These are phyloP conservation scores for Aelia acuminata DNA, from an alignment of 2,888 invertebrate genomes.

Conservation along the genomic window DNA sequence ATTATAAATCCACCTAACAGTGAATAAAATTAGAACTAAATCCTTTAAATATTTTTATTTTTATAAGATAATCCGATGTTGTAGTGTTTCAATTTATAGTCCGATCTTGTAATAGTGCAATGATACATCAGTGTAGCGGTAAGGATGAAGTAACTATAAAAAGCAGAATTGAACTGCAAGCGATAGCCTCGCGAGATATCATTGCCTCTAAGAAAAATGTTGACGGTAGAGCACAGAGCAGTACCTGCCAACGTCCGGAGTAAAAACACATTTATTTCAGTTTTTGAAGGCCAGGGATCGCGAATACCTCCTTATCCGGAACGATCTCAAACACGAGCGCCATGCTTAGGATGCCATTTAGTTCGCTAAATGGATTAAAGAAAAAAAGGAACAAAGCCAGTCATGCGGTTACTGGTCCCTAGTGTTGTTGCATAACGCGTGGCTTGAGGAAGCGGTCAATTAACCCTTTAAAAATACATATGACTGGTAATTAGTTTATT, in stretches of 20 bases:
- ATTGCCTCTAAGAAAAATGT: slow-evolving; percentile 1
- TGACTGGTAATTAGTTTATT: background rate
- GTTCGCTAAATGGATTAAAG: background rate
- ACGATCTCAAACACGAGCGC: slow-evolving; percentile 19
- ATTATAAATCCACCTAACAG: too few relatives aligned
- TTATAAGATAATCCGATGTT: background rate
- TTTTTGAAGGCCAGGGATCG: slow-evolving; percentile 16
- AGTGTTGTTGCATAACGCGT: background rate
- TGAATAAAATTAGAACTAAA: too few relatives aligned
- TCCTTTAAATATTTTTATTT: too few relatives aligned
- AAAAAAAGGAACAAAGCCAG: slow-evolving; percentile 21
- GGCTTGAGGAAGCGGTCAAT: background rate
- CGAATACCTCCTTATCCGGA: background rate
- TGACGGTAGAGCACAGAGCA: background rate
- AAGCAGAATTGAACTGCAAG: background rate
- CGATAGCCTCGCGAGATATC: background rate
- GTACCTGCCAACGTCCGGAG: background rate
- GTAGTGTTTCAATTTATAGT: background rate
- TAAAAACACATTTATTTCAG: slow-evolving; percentile 9
- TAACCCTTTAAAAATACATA: background rate
- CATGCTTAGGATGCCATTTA: slow-evolving; percentile 5
- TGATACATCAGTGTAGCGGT: background rate
- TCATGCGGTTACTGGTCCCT: background rate
- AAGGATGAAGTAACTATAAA: background rate
- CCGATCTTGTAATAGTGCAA: background rate